These are phyloP conservation scores for Pipistrellus nathusii DNA, from an alignment of 2,797 vertebrate genomes.

Conservation along the genomic window DNA sequence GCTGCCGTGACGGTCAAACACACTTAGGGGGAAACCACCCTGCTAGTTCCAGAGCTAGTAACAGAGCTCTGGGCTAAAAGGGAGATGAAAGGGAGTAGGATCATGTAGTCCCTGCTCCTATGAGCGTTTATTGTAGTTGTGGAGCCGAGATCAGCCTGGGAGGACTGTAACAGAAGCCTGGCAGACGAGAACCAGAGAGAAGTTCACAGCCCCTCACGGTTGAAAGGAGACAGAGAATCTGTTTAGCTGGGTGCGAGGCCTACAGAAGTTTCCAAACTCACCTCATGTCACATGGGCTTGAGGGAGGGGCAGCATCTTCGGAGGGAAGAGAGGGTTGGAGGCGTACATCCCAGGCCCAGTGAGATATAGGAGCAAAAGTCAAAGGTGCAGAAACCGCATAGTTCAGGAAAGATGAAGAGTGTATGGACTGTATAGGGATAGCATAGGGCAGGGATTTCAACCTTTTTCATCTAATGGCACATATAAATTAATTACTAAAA, in stretches of 20 bases:
- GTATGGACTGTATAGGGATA: neutral
- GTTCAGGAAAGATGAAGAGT: neutral
- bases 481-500: neutral
- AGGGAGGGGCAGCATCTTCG: neutral
- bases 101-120: neutral
- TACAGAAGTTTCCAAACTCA: neutral
- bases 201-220: neutral
- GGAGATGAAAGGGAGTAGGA: neutral
- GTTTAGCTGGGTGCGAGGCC: neutral
- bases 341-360: neutral
- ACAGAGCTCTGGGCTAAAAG: neutral
- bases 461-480: neutral
- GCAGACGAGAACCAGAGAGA: neutral
- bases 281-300: neutral
- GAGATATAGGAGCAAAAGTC: neutral
- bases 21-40: neutral
- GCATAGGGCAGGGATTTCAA: too few species aligned
- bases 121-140: conserved; percentile 1
- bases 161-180: neutral
- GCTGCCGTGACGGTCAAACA: neutral
- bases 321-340: neutral
- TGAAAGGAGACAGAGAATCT: neutral
- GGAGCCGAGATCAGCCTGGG: neutral
- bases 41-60: neutral
- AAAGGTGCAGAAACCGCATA: neutral